These are phyloP conservation scores for Galbula dea DNA, from an alignment of 2,113 vertebrate species.

Conservation along the genomic window DNA sequence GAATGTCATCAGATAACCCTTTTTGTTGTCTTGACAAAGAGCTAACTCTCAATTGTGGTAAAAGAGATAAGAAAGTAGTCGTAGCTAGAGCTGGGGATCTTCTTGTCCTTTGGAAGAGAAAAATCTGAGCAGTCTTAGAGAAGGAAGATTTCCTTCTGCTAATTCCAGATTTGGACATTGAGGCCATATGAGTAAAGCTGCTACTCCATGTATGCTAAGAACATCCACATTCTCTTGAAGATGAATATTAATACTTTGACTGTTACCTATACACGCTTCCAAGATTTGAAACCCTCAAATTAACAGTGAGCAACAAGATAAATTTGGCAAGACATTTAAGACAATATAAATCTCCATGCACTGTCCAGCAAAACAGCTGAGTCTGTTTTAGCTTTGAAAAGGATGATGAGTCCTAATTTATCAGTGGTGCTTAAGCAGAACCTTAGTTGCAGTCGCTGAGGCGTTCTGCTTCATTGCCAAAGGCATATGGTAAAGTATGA, in stretches of 20 bases:
- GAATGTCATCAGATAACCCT: constrained; percentile 24
- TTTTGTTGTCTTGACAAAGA: constrained; percentile 14
- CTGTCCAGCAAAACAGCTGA: background rate
- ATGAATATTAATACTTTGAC: background rate
- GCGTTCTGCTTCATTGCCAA: background rate
- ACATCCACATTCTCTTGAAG: background rate
- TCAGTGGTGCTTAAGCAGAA: background rate
- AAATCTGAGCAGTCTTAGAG: background rate
- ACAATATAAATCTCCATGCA: background rate
- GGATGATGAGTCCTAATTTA: background rate
- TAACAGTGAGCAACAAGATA: background rate
- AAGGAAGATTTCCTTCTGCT: background rate
- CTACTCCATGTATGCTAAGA: background rate
- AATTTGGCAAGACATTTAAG: background rate
- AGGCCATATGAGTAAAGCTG: background rate
- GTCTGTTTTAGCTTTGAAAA: background rate
- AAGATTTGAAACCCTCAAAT: background rate
- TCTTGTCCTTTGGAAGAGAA: background rate
- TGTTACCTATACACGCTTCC: background rate
- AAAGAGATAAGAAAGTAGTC: background rate
- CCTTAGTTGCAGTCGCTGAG: background rate
- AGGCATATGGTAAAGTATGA: constrained; percentile 20
- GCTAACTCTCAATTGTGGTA: background rate
- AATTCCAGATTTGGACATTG: background rate
- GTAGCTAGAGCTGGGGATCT: background rate